Percentiles rank a stretch among this genome's conserved stretches.
These are phyloP conservation scores for human (Homo sapiens) DNA, from an alignment of 2,113 vertebrate species.

Conservation along the genomic window GRCh38 chr21:45864001-45864500, in stretches of 20 bases:
- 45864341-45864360: background rate
- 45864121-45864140: background rate
- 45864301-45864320: fast-evolving
- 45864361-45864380: background rate
- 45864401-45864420: background rate
- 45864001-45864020: background rate
- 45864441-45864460: background rate
- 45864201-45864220: background rate
- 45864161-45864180: background rate
- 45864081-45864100: background rate
- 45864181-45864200: background rate
- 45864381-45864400: background rate
- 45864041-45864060: background rate
- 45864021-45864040: background rate
- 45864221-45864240: background rate
- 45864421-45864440: background rate
- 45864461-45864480: background rate
- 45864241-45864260: fast-evolving
- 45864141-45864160: no score
- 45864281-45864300: no score
- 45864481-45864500: background rate
- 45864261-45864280: background rate
- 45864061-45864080: background rate
- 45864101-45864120: background rate
- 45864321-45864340: background rate